Percentiles rank a stretch among this genome's conserved stretches.
phyloP scores from a whole-genome alignment of 2,888 invertebrate genomes.

The Yponomeuta evonymella region DNA sequence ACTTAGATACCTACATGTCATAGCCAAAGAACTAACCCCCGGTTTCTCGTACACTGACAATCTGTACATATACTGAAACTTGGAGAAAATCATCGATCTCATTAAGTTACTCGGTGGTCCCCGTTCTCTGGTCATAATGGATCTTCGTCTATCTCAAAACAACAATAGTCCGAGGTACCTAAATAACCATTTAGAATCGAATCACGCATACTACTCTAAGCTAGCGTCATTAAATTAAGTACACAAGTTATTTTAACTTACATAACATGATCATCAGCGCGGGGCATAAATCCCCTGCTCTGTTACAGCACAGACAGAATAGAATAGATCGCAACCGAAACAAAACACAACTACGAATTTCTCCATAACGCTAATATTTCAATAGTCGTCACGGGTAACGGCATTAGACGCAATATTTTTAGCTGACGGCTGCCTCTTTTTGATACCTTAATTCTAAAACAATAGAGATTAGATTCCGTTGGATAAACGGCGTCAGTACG shows the following conservation, averaged over 20 bases:
- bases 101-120: too few species aligned
- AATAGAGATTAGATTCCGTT: conserved; percentile 1
- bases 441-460: neutral
- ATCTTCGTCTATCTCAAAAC: neutral
- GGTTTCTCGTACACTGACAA: too few species aligned
- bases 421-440: neutral
- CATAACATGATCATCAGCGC: neutral
- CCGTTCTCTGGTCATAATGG: too few species aligned
- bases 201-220: neutral
- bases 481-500: neutral
- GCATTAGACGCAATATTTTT: neutral
- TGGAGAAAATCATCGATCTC: too few species aligned
- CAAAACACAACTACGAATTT: conserved; percentile 9
- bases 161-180: neutral
- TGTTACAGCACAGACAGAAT: conserved; percentile 2
- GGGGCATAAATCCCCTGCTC: neutral
- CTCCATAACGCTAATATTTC: conserved; percentile 10
- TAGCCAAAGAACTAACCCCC: too few species aligned
- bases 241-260: neutral
- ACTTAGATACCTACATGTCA: too few species aligned
- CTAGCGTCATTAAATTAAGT: neutral
- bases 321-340: neutral
- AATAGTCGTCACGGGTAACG: conserved; percentile 11
- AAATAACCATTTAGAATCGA: neutral
- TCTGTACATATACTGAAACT: too few species aligned